Base-by-base conservation (phyloP, 2,797 vertebrate genomes). In the Cossypha niveicapilla region DNA sequence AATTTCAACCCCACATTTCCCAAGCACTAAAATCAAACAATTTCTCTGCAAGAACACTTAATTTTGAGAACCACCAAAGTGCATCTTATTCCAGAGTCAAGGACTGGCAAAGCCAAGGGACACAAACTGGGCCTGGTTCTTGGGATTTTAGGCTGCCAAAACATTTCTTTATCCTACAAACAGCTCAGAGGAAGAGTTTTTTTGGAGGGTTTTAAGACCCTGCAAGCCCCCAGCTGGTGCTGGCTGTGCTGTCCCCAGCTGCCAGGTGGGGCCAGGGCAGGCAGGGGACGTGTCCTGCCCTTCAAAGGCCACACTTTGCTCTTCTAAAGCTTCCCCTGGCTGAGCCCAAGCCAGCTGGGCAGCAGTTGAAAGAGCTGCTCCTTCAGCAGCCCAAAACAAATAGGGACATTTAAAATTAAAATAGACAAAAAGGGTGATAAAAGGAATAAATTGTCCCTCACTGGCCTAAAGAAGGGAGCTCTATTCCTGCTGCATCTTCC, bases 301-400 rank as follows among this genome's bases (percentile, higher is more conserved):
- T 90, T 95, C 90, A 93, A 93, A 92, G 65, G 73, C 48, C 86
- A 86, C 5, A 0, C 10, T 89, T 51, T 85, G 91, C 86, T 94
- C 88, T 71, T 83, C 77, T 54, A 11, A 94, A 90, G 91, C 94
- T 94, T 94, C 94, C 94, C 95, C 94, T 81, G 83, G 65, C 60
- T 82, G 84, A 92, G 34, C 73, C 88, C 74, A 61, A 50, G 92
- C 95, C 95, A 97, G 96, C 95, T 96, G 96, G 96, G 92, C 65
- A 41, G 88, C 84, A 97, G 91, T 97, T 96, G 92, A 97, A 97
- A 97, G 95, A 72, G 61, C 47, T 3, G 3, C 76, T 92, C 91
- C 84, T 90, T 81, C 95, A 77, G 90, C 93, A 87, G 75, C 94
- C 96, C 94, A 97, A 96, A 97, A 96, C 82, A 97, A 96, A 97